These are phyloP conservation scores for Eidolon helvum DNA, from an alignment of 2,113 vertebrate species.

Conservation along the genomic window DNA sequence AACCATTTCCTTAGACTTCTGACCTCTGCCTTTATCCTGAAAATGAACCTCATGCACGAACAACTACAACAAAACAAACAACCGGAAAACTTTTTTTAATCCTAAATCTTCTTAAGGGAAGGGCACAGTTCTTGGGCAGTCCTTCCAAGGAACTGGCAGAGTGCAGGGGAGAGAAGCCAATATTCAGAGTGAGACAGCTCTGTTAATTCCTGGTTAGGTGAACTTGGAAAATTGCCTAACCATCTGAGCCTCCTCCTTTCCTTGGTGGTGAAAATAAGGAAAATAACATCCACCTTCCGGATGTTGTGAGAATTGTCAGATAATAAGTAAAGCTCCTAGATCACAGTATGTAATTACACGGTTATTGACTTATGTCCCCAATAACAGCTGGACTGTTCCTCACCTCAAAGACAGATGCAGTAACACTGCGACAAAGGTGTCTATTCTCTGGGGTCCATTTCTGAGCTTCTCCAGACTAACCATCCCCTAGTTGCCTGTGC, in stretches of 20 bases:
- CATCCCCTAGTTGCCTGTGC: fast-evolving
- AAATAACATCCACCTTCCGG: neutral
- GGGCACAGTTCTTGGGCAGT: neutral
- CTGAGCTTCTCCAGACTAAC: neutral
- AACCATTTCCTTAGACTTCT: neutral
- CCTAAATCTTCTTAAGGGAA: neutral
- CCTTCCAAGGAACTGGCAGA: neutral
- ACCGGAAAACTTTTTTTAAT: neutral
- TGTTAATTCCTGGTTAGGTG: neutral
- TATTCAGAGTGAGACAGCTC: neutral
- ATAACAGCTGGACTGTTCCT: neutral
- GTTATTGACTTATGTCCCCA: neutral
- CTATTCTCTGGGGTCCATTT: neutral
- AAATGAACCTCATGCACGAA: neutral
- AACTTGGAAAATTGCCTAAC: neutral
- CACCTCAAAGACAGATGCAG: neutral
- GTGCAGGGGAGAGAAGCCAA: neutral
- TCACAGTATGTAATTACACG: neutral
- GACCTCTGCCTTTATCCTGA: neutral
- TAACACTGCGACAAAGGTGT: neutral
- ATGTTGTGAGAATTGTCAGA: neutral
- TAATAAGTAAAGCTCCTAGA: neutral
- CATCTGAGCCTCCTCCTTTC: neutral
- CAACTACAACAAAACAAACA: neutral
- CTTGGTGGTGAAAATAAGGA: neutral